Evolutionary conservation across 2,888 invertebrate genomes (phyloP).

Genomic region (Caenorhabditis wallacei): DNA sequence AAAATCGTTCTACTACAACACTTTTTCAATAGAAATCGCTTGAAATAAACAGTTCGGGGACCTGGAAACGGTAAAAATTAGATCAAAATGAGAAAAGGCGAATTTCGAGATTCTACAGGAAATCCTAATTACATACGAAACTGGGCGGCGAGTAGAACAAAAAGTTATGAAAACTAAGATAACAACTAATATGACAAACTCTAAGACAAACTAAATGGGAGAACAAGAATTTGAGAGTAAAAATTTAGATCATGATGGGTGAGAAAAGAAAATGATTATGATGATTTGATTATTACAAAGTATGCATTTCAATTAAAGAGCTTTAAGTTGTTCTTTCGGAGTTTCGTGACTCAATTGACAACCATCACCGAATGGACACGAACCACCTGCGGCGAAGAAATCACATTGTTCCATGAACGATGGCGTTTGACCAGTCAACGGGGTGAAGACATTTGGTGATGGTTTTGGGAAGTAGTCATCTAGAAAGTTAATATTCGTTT

Average conservation of each 20-base stretch:
- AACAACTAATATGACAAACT: conserved; percentile 1
- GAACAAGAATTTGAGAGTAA: not conserved
- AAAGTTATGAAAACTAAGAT: conserved; percentile 13
- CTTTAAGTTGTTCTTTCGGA: conserved; percentile 21
- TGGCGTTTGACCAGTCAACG: conserved; percentile 1
- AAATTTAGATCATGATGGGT: conserved; percentile 24
- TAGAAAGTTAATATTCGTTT: not conserved
- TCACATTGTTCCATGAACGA: conserved; percentile 53
- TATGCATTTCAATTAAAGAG: conserved; percentile 21
- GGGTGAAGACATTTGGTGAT: conserved; percentile 9
- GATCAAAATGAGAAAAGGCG: conserved; percentile 11
- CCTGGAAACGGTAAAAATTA: conserved; percentile 10
- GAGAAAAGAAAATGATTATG: conserved; percentile 43
- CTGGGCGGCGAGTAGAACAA: conserved; percentile 49
- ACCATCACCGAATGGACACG: conserved; percentile 61
- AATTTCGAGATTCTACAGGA: conserved; percentile 58
- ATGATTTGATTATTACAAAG: conserved; percentile 15
- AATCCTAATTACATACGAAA: conserved; percentile 58
- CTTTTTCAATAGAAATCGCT: not conserved
- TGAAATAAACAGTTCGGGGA: not conserved
- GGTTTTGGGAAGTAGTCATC: conserved; percentile 4
- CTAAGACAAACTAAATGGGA: conserved; percentile 15
- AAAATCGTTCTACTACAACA: conserved; percentile 19
- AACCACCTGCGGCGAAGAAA: conserved; percentile 55
- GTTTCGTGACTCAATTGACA: conserved; percentile 49